phyloP scores from a whole-genome alignment of 2,888 invertebrate genomes.

The Rhagophthalmus giganteus region DNA sequence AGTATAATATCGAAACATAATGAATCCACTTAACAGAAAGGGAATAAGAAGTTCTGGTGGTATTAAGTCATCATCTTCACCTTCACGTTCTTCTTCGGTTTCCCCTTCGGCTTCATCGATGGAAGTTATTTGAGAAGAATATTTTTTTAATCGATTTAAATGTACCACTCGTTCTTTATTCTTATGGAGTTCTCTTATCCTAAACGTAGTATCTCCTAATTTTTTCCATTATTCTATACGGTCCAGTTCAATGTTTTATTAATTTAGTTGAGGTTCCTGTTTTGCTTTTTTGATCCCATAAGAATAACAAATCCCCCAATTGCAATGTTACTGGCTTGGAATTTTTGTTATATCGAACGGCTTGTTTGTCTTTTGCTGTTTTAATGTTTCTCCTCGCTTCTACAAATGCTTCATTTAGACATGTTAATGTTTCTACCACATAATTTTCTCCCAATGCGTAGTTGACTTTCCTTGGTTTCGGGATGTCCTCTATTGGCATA shows the following conservation, averaged over 20 bases:
- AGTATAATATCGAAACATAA: too few relatives aligned
- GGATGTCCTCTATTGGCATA: conserved; percentile 30
- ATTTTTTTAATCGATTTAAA: conserved; percentile 15
- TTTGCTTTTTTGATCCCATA: conserved; percentile 16
- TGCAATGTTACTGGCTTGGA: conserved; percentile 5
- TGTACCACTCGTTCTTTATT: conserved; percentile 25
- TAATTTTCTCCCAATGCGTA: conserved; percentile 34
- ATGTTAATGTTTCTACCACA: conserved; percentile 13
- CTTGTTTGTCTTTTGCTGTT: conserved; percentile 5
- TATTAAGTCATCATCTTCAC: too few relatives aligned
- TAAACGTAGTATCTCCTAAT: conserved; percentile 9
- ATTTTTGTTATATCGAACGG: conserved; percentile 15
- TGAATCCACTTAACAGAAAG: too few relatives aligned
- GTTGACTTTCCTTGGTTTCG: conserved; percentile 13
- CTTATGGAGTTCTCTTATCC: conserved; percentile 6
- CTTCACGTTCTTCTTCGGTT: too few relatives aligned
- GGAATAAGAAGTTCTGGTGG: too few relatives aligned
- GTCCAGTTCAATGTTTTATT: conserved; percentile 19
- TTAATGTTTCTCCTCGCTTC: background rate
- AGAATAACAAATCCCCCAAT: conserved; percentile 25
- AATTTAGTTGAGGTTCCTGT: conserved; percentile 13
- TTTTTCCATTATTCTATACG: conserved; percentile 21
- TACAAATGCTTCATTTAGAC: conserved; percentile 8
- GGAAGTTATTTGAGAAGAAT: too few relatives aligned
- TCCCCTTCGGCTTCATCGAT: too few relatives aligned